phyloP scores from a whole-genome alignment of 2,797 vertebrate genomes.

The Gymnothorax reevesii region DNA sequence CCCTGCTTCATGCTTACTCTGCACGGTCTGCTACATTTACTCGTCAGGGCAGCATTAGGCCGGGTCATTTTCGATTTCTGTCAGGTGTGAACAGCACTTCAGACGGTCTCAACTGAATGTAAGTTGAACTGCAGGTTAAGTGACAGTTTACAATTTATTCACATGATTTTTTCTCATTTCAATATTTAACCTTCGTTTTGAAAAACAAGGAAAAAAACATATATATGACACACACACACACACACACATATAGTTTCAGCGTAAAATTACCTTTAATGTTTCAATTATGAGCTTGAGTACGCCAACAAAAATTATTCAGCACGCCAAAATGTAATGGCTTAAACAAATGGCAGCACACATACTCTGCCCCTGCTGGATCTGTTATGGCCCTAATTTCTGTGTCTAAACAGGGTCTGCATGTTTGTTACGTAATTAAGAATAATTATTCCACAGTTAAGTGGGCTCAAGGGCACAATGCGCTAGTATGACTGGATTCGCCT shows the following conservation, averaged over 20 bases:
- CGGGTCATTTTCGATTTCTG: neutral
- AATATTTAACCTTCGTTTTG: neutral
- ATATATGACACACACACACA: too few species aligned
- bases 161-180: neutral
- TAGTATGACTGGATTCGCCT: neutral
- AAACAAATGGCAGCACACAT: neutral
- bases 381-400: neutral
- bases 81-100: neutral
- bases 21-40: neutral
- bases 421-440: conserved; percentile 13
- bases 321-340: neutral
- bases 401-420: neutral
- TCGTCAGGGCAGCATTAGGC: neutral
- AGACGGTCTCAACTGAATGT: neutral
- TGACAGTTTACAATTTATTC: neutral
- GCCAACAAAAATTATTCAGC: neutral
- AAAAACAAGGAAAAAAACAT: neutral
- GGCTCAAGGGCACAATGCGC: neutral
- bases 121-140: neutral
- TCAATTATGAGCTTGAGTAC: neutral
- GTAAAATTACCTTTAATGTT: neutral
- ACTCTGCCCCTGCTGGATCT: neutral
- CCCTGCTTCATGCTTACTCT: conserved; percentile 56
- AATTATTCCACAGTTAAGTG: conserved; percentile 12
- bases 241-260: neutral